Conservation (phyloP, 2,113 vertebrate genomes). For the Takifugu flavidus region DNA sequence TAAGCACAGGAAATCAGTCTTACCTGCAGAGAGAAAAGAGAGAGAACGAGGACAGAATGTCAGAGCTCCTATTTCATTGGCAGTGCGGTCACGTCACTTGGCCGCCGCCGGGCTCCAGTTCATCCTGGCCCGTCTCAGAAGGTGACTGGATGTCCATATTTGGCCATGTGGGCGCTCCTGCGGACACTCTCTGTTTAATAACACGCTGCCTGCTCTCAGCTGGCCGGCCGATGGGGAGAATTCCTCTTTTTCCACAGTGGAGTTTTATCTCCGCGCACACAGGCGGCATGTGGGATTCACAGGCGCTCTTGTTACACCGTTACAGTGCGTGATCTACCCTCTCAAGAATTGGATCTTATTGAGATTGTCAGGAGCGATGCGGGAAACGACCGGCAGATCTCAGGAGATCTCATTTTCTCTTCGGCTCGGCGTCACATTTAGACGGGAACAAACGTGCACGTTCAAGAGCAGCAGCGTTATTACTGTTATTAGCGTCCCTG, state of each 20-base stretch:
- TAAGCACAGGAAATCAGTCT: slow-evolving; percentile 51
- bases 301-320: background rate
- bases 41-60: slow-evolving; percentile 36
- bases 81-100: slow-evolving; percentile 35
- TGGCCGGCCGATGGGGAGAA: slow-evolving; percentile 40
- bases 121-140: slow-evolving; percentile 12
- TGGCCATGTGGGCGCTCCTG: slow-evolving; percentile 55
- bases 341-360: too few species aligned
- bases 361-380: too few species aligned
- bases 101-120: slow-evolving; percentile 24
- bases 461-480: too few species aligned
- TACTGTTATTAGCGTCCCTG: too few species aligned
- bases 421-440: too few species aligned
- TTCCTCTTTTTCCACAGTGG: slow-evolving; percentile 8
- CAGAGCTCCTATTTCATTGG: slow-evolving; percentile 11
- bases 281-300: slow-evolving; percentile 4
- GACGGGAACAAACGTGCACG: too few species aligned
- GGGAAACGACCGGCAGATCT: too few species aligned
- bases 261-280: slow-evolving; percentile 12
- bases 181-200: slow-evolving; percentile 61
- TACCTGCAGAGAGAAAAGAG: slow-evolving; percentile 66
- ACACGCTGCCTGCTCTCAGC: slow-evolving; percentile 50
- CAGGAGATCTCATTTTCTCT: too few species aligned
- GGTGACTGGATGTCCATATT: slow-evolving; percentile 68
- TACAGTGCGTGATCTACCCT: too few species aligned